Percentiles rank a stretch among this genome's conserved stretches.
Conservation (phyloP, 2,888 invertebrate genomes). For the Liopterus haemorrhoidalis region DNA sequence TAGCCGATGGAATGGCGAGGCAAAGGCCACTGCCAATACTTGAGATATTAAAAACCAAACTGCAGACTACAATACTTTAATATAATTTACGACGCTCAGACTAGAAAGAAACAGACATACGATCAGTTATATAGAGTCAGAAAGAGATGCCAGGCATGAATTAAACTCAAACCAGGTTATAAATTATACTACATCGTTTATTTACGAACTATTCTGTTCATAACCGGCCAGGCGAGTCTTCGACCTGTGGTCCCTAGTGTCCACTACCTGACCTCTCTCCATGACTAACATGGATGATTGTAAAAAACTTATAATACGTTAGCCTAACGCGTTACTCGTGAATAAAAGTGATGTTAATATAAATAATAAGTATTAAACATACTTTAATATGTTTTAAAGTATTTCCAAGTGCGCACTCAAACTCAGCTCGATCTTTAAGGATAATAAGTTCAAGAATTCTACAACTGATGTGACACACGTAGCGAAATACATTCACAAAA, state of each 20-base stretch:
- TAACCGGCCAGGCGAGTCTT: constrained; percentile 36
- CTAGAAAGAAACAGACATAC: constrained; percentile 32
- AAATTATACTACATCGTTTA: constrained; percentile 36
- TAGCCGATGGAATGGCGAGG: constrained; percentile 8
- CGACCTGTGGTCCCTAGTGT: no score
- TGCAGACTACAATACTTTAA: constrained; percentile 38
- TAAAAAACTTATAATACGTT: constrained; percentile 39
- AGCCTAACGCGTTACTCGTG: constrained; percentile 39
- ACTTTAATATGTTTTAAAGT: constrained; percentile 25
- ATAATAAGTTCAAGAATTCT: no score
- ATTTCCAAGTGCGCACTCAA: constrained; percentile 21
- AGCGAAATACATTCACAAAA: no score
- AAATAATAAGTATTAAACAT: constrained; percentile 36
- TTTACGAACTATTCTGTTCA: constrained; percentile 35
- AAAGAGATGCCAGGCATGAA: constrained; percentile 37
- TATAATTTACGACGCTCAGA: constrained; percentile 40
- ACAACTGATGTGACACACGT: no score
- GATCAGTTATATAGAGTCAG: constrained; percentile 23
- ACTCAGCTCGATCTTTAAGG: constrained; percentile 19
- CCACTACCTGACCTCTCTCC: no score
- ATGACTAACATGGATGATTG: constrained; percentile 37
- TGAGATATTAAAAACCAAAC: constrained; percentile 34
- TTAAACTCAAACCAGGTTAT: constrained; percentile 40
- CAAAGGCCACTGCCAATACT: constrained; percentile 33
- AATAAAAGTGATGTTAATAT: constrained; percentile 37